phyloP scores from a whole-genome alignment of 1,140 invertebrate species.

The Atta colombica region DNA sequence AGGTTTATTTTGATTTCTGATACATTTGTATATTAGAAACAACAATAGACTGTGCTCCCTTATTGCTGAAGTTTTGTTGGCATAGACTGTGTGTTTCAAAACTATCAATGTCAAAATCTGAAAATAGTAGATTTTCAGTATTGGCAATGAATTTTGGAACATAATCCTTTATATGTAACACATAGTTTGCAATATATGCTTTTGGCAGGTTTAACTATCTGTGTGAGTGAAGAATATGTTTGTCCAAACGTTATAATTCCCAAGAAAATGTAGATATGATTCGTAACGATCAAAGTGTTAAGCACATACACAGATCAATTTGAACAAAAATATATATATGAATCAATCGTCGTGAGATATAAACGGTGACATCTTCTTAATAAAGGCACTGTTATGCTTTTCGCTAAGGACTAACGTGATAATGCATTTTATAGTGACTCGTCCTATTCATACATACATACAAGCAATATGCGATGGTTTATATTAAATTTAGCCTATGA shows the following conservation, averaged over 20 bases:
- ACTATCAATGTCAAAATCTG: too few species aligned
- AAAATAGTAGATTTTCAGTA: too few species aligned
- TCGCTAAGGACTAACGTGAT: constrained; percentile 57
- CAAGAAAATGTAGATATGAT: neutral
- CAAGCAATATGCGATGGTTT: constrained; percentile 57
- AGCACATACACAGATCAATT: neutral
- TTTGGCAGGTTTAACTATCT: too few species aligned
- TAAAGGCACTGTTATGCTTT: constrained; percentile 73
- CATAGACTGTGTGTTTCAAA: too few species aligned
- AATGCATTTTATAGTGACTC: constrained; percentile 48
- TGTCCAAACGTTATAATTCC: neutral
- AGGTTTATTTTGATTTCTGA: too few species aligned
- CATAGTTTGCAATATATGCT: too few species aligned
- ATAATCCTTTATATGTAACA: too few species aligned
- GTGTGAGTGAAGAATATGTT: too few species aligned
- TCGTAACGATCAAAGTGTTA: constrained; percentile 21
- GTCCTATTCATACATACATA: constrained; percentile 49
- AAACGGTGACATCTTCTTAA: constrained; percentile 66
- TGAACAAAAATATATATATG: neutral
- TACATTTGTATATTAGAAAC: too few species aligned
- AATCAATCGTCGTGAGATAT: constrained; percentile 41
- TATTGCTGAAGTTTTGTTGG: too few species aligned
- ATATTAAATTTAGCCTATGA: constrained; percentile 52
- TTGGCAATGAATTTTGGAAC: too few species aligned
- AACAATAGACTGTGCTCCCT: too few species aligned